Base-by-base conservation (phyloP, 2,888 invertebrate species). In the Dusona sp. region DNA sequence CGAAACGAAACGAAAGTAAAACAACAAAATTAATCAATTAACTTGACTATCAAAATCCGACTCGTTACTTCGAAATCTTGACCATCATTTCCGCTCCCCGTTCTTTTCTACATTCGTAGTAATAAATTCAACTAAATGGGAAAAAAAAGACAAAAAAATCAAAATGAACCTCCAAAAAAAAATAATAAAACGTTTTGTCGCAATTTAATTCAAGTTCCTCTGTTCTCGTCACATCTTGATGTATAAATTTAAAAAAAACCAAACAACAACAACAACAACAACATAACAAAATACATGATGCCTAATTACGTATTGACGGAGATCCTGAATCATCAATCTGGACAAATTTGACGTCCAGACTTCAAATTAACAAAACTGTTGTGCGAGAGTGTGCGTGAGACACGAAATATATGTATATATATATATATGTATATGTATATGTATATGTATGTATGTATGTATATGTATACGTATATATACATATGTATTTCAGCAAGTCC, bases 51-150 rank as follows among this genome's bases (percentile, higher is more conserved):
- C 73, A 67, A 67, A 64, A 77, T 79, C 29, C 72, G 77, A 83
- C 80, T 83, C 86, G 73, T 83, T 51, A 82, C 74, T 79, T 82
- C 36, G 75, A 64, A 79, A 77, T 86, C 80, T 77, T 45, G 67
- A 74, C 68, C 51, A 86, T 74, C 74, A 67, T 81, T 38, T 54
- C 75, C 51, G 48, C 38, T 64, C 65, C 38, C 65, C 68, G 57
- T 36, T 22, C 9, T 19, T 54, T 19, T 38, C 48, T 48, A 64
- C 48, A 25, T 77, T 36, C 22, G 64, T 48, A 45, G 67, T 22
- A 2, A 51, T 67, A 25, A 73, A 70, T 68, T 74, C 77, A 65
- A 33, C 13, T 45, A 38, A 25, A 65, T 48, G 38, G 11, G 33
- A 54, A 38, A 33, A 74, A 64, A 6, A 51, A 29, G 7, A 16